Base-by-base conservation (phyloP, 1,140 invertebrate genomes). In the Bombus affinis region DNA sequence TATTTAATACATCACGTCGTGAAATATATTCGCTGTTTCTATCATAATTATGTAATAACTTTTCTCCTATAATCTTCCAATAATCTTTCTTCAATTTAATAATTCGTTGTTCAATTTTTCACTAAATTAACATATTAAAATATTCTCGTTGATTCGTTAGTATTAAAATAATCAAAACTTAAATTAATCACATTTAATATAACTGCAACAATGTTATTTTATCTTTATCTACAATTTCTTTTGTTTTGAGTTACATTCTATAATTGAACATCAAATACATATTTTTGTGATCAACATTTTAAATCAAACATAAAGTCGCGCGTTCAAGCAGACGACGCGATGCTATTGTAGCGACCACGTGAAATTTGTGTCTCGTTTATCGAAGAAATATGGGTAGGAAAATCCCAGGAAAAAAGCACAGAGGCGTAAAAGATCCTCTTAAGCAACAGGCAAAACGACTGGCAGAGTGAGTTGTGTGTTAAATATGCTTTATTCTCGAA, bases 381-480 rank as follows among this genome's bases (percentile, higher is more conserved):
- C 22, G 1, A 0, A 53, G 4, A 9, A 71, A 57, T 62, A 97
- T 97, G 97, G 97, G 97, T 39, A 94, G 97, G 65, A 97, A 97
- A 96, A 97, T 97, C 91, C 97, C 97, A 35, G 96, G 96, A 32
- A 96, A 96, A 91, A 97, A 97, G 94, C 97, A 97, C 89, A 94
- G 95, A 81, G 97, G 97, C 77, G 95, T 97, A 12, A 97, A 97
- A 93, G 97, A 97, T 95, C 97, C 96, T 9, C 92, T 96, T 72
- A 96, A 96, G 91, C 97, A 97, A 92, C 95, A 95, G 88, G 96
- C 95, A 44, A 95, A 94, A 89, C 95, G 97, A 85, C 91, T 96
- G 39, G 94, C 95, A 88, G 95, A 95, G 97, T 97, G 94, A 94
- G 91, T 92, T 76, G 0, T 12, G n/a, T 2, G 28, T 74, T 59